These are phyloP conservation scores for Brachionus paranguensis DNA, from an alignment of 1,140 invertebrate species.

Conservation along the genomic window DNA sequence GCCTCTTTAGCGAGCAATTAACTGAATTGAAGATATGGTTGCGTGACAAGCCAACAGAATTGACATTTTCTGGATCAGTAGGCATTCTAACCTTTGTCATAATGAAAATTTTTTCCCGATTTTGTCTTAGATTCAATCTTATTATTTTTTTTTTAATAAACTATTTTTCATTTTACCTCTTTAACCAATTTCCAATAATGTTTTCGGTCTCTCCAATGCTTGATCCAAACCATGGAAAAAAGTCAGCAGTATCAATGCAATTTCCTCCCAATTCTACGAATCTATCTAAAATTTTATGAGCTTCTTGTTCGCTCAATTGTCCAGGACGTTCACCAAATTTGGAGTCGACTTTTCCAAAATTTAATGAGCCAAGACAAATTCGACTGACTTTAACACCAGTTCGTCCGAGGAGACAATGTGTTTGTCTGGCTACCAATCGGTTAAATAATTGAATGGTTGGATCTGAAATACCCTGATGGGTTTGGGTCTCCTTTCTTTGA, in stretches of 20 bases:
- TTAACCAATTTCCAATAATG: conserved; percentile 49
- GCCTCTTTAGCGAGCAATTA: conserved; percentile 36
- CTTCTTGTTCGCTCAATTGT: conserved; percentile 42
- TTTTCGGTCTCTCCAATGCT: conserved; percentile 45
- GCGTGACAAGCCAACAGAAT: conserved; percentile 34
- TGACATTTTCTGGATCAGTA: conserved; percentile 6
- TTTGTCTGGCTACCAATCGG: not conserved
- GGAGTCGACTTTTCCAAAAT: conserved; percentile 42
- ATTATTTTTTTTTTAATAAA: not conserved
- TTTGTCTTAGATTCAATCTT: not conserved
- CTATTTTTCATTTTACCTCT: conserved; percentile 42
- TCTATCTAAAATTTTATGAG: conserved; percentile 45
- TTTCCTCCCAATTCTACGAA: conserved; percentile 49
- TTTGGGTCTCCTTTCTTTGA: not conserved
- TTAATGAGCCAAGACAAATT: conserved; percentile 44
- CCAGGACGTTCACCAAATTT: conserved; percentile 40
- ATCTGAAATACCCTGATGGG: not conserved
- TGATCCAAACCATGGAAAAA: conserved; percentile 43
- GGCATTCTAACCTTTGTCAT: conserved; percentile 40
- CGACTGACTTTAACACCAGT: conserved; percentile 46
- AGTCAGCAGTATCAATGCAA: conserved; percentile 51
- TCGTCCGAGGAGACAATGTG: conserved; percentile 42
- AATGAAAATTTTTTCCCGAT: conserved; percentile 31
- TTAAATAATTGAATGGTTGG: conserved; percentile 37
- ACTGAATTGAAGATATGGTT: conserved; percentile 35